A percentile compares a stretch with the other conserved stretches of the same genome.
Conservation (phyloP, 1,140 invertebrate genomes). For the Diuraphis noxia region DNA sequence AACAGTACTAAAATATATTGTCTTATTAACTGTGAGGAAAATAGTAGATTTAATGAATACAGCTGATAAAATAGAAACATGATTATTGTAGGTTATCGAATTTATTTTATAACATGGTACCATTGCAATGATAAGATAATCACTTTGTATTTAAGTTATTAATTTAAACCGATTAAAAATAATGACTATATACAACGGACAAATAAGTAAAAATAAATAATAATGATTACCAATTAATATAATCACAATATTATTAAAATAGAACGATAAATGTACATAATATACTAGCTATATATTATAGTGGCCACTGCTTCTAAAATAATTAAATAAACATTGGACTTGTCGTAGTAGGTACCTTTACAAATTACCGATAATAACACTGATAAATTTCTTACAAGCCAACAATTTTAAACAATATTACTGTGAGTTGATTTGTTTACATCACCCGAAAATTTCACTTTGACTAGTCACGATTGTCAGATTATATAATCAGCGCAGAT, state of each 20-base stretch:
- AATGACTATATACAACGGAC: background rate
- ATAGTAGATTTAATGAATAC: background rate
- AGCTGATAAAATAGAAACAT: background rate
- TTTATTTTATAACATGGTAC: background rate
- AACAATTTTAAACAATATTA: background rate
- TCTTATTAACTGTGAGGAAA: background rate
- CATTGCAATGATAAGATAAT: background rate
- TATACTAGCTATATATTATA: background rate
- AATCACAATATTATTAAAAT: background rate
- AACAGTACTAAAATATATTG: background rate
- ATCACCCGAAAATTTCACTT: constrained; percentile 43
- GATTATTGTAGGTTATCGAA: constrained; percentile 8
- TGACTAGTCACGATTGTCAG: constrained; percentile 15
- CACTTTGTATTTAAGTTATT: background rate
- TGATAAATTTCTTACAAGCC: background rate
- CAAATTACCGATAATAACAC: background rate
- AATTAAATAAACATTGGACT: background rate
- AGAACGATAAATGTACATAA: background rate
- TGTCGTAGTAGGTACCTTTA: background rate
- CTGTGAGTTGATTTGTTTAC: constrained; percentile 37
- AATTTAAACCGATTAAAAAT: background rate
- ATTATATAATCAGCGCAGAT: constrained; percentile 15
- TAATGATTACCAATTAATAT: background rate
- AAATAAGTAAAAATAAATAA: constrained; percentile 3
- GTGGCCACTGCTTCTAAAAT: background rate